These are phyloP conservation scores for Tineola bisselliella DNA, from an alignment of 2,888 invertebrate genomes.

Conservation along the genomic window DNA sequence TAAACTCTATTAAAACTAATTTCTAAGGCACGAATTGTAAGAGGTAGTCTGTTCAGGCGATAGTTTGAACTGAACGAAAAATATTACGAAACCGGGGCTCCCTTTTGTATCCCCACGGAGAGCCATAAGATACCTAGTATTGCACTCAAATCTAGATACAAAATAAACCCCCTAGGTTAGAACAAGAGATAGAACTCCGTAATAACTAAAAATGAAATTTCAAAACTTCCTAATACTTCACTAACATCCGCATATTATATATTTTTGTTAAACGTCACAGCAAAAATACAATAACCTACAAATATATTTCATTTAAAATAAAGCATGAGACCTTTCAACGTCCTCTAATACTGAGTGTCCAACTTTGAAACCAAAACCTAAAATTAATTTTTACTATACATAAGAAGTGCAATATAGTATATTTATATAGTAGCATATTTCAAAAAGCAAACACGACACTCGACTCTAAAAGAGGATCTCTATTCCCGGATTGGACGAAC, in stretches of 20 bases:
- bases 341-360: background rate
- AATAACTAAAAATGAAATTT: too few species aligned
- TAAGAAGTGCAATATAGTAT: too few species aligned
- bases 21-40: background rate
- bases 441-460: background rate
- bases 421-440: too few species aligned
- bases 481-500: too few species aligned
- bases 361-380: background rate
- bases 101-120: too few species aligned
- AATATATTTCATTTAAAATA: background rate
- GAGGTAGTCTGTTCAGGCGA: background rate
- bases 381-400: too few species aligned
- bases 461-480: too few species aligned
- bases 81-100: too few species aligned
- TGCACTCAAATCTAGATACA: too few species aligned
- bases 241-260: background rate
- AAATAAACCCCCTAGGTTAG: too few species aligned
- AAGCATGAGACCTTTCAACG: background rate
- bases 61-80: background rate
- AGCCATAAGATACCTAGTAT: too few species aligned
- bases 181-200: too few species aligned
- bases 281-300: slow-evolving; percentile 5
- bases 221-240: background rate
- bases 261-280: background rate
- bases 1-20: background rate